Percentiles rank a stretch among this genome's conserved stretches.
These are phyloP conservation scores for Heliconius hortense DNA, from an alignment of 2,888 invertebrate genomes.

Conservation along the genomic window DNA sequence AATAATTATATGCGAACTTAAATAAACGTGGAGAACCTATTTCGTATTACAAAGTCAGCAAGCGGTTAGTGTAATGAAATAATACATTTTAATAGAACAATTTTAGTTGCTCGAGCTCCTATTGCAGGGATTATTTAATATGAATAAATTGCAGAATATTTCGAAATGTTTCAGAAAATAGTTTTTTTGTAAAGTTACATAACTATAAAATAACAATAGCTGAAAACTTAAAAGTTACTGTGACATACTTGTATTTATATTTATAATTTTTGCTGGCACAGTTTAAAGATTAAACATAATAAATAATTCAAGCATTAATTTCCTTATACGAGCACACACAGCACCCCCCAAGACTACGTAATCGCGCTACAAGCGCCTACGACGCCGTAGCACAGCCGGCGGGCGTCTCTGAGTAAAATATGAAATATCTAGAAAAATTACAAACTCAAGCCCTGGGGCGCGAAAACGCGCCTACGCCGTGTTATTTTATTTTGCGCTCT, in stretches of 20 bases:
- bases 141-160: conserved; percentile 5
- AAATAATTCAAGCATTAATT: conserved; percentile 29
- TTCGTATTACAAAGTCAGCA: conserved; percentile 6
- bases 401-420: conserved; percentile 70
- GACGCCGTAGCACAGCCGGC: conserved; percentile 68
- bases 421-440: conserved; percentile 78
- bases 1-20: conserved; percentile 22
- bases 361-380: conserved; percentile 60
- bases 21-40: conserved; percentile 23
- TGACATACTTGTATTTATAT: not conserved
- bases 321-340: conserved; percentile 35
- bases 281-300: not conserved
- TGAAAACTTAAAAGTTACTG: not conserved
- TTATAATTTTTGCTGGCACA: not conserved
- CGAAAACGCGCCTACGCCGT: conserved; percentile 73
- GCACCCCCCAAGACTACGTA: conserved; percentile 53
- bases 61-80: conserved; percentile 12
- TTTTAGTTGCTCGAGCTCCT: conserved; percentile 2
- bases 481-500: conserved; percentile 80
- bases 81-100: conserved; percentile 20
- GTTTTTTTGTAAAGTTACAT: not conserved
- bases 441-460: conserved; percentile 65
- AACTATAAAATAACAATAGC: not conserved
- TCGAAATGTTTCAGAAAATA: not conserved
- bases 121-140: not conserved